Evolutionary conservation across 2,113 vertebrate species (phyloP).

Genomic region (Thalassoma bifasciatum): DNA sequence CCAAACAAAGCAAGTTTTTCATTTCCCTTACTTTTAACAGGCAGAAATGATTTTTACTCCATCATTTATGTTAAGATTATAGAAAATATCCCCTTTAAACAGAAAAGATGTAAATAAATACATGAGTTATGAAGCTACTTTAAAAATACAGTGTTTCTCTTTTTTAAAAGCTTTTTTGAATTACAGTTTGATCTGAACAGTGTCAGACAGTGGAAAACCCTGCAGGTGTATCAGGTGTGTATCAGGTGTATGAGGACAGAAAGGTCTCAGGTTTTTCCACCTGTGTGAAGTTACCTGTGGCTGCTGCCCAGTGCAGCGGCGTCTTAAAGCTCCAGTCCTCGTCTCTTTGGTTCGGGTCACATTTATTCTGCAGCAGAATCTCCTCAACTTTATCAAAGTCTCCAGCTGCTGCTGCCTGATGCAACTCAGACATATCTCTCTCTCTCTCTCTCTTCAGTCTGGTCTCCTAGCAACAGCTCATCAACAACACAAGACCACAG

Average conservation of each 20-base stretch:
- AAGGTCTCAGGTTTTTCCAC: not conserved
- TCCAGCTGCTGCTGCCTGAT: conserved; percentile 88
- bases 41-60: no score
- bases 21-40: no score
- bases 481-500: conserved; percentile 40
- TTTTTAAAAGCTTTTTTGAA: no score
- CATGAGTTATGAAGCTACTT: no score
- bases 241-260: not conserved
- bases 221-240: not conserved
- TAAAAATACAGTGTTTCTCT: no score
- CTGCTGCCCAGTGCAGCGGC: conserved; percentile 92
- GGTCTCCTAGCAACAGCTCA: conserved; percentile 58
- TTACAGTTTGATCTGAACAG: not conserved
- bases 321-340: conserved; percentile 90
- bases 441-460: no score
- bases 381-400: conserved; percentile 78
- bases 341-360: conserved; percentile 90
- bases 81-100: no score
- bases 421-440: conserved; percentile 90
- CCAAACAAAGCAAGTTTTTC: no score
- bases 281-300: conserved; percentile 80
- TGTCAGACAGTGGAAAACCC: not conserved
- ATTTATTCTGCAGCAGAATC: conserved; percentile 83
- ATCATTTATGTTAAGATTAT: no score
- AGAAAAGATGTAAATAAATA: not conserved